Conservation (phyloP, 2,113 vertebrate species). For the Tyrannus savana region DNA sequence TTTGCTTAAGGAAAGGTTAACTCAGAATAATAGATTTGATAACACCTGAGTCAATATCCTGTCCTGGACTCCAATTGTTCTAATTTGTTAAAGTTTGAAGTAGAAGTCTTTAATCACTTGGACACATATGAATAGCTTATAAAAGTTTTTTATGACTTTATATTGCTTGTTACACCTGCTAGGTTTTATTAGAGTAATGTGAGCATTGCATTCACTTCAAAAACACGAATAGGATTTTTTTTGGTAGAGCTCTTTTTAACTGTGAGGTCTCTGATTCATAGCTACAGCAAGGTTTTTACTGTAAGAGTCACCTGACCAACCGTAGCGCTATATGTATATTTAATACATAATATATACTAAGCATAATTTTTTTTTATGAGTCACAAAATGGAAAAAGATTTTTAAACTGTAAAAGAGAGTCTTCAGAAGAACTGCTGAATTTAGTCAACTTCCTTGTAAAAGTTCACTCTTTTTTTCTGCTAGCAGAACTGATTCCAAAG, state of each 20-base stretch:
- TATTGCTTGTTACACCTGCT: background rate
- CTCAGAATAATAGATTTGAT: background rate
- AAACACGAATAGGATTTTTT: background rate
- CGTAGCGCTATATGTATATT: background rate
- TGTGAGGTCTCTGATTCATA: background rate
- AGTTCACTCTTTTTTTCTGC: background rate
- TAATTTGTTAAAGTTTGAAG: background rate
- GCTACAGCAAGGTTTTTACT: background rate
- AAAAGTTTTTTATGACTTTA: slow-evolving; percentile 5
- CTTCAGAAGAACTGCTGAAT: background rate
- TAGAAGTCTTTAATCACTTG: background rate
- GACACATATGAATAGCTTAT: background rate
- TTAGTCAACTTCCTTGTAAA: background rate
- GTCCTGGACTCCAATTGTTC: background rate
- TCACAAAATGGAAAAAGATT: background rate
- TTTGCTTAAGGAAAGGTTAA: slow-evolving; percentile 12
- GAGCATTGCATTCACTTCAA: background rate
- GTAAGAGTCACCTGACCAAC: background rate
- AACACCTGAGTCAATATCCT: background rate
- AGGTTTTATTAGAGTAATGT: background rate
- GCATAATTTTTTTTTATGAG: background rate
- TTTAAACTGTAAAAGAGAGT: background rate
- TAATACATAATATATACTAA: background rate
- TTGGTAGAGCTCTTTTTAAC: background rate
- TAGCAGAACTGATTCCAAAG: background rate